A percentile compares a stretch with the other conserved stretches of the same genome.
phyloP scores from a whole-genome alignment of 2,113 vertebrate species.

The Spilogale gracilis region DNA sequence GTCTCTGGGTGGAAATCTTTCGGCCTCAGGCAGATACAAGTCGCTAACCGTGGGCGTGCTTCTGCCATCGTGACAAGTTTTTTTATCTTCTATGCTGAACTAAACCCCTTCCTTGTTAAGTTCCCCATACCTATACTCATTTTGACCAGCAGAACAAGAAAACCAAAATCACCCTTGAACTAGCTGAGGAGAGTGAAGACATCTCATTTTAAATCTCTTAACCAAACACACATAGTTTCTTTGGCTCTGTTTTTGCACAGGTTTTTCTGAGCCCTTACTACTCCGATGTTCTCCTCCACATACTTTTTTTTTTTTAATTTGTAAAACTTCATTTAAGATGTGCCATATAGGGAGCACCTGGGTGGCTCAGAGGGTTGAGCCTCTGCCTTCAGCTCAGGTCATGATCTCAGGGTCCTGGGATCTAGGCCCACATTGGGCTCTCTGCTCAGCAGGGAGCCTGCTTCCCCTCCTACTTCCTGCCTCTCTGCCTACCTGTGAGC shows the following conservation, averaged over 20 bases:
- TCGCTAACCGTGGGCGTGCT: not conserved
- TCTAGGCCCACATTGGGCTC: no score
- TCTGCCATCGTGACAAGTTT: not conserved
- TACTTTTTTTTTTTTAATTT: not conserved
- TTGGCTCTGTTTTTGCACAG: not conserved
- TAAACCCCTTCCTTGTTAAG: not conserved
- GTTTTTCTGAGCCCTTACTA: not conserved
- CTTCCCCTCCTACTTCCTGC: no score
- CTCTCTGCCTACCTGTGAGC: no score
- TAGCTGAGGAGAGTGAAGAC: not conserved
- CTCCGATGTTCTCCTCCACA: not conserved
- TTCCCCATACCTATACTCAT: not conserved
- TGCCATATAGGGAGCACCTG: not conserved
- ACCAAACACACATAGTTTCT: not conserved
- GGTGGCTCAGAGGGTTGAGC: no score
- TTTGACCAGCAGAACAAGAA: not conserved
- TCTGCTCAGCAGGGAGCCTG: no score
- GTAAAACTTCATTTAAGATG: not conserved
- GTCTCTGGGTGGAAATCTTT: not conserved
- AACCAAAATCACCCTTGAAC: not conserved
- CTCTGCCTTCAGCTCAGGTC: no score
- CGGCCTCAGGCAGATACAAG: not conserved
- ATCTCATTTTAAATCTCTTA: constrained; percentile 1
- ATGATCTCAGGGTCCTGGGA: no score
- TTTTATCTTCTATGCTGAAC: not conserved